Evolutionary conservation across 2,797 vertebrate species (phyloP).

Genomic region (Margarornis squamiger): DNA sequence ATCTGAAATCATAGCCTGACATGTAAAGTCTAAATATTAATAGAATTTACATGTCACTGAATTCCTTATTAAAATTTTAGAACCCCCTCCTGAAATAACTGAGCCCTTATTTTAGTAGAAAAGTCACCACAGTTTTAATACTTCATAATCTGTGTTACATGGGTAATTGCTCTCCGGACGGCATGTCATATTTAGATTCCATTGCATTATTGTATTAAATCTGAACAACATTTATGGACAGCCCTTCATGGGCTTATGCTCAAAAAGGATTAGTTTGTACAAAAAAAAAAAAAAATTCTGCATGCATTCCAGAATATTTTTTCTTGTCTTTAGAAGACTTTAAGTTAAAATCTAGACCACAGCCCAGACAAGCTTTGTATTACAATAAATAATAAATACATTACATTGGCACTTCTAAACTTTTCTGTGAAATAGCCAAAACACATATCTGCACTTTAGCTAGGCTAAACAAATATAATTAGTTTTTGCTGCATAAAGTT

Average conservation of each 20-base stretch:
- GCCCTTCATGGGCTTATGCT: not conserved
- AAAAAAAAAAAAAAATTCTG: not conserved
- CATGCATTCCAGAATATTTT: not conserved
- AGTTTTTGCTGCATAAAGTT: conserved; percentile 56
- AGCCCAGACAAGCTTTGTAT: not conserved
- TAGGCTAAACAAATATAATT: conserved; percentile 72
- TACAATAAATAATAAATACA: conserved; percentile 46
- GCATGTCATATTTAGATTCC: not conserved
- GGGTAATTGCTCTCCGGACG: not conserved
- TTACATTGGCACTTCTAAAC: conserved; percentile 29
- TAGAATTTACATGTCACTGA: not conserved
- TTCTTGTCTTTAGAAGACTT: conserved; percentile 9
- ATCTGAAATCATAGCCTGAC: not conserved
- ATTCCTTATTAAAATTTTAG: not conserved
- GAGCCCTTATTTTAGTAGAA: not conserved
- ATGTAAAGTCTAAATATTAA: not conserved
- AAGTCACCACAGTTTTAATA: not conserved
- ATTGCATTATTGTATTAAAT: not conserved
- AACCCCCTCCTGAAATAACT: not conserved
- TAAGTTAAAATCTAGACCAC: not conserved
- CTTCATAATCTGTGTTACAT: not conserved
- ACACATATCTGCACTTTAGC: conserved; percentile 4
- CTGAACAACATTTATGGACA: not conserved
- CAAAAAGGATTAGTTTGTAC: not conserved
- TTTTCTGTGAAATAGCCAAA: conserved; percentile 52